Evolutionary conservation across 2,888 invertebrate genomes (phyloP), one percentile per base, ranked within the genome.

Genomic region (Heliconius ismenius): DNA sequence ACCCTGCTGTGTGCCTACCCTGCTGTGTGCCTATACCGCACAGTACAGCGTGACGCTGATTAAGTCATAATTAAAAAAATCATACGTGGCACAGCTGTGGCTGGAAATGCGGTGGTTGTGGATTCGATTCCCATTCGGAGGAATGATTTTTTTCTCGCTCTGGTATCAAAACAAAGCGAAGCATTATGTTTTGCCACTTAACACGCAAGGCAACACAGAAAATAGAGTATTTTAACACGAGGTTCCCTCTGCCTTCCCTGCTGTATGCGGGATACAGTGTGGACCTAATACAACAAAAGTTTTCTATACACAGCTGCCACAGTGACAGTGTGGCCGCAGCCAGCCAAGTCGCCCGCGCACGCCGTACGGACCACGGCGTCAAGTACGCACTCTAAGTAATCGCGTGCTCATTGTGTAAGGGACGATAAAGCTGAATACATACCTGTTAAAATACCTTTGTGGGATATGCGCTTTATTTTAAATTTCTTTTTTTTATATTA

Each of bases 381-480:
- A 78, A 79, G 79, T 76, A 74, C 76, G 77, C 67, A 62, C 28
- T 75, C 74, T 69, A 79, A 79, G 72, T 28, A 73, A 36, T 76
- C 76, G 76, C 77, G 73, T 75, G 78, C 68, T 49, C 10, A 65
- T 79, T 77, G 78, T 36, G 69, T 79, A 79, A 79, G 49, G 58
- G 21, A 9, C n/a, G 70, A 21, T 69, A 11, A 73, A 10, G 65
- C 68, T 49, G 15, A 36, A 15, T 64, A 26, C 74, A 58, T 67
- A 74, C 67, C 10, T 54, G 49, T 10, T 54, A 24, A 54, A 36
- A 32, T 74, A 65, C 28, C 49, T 49, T 32, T 39, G 68, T 39
- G 32, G 43, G 13, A 60, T 67, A 68, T 36, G 36, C 3, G 36
- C 36, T 36, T 36, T 9, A 36, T 36, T 9, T 36, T 36, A 3